A percentile compares a stretch with the other conserved stretches of the same genome.
Conservation (phyloP, 2,888 invertebrate genomes). For the Loripinus fragilis region DNA sequence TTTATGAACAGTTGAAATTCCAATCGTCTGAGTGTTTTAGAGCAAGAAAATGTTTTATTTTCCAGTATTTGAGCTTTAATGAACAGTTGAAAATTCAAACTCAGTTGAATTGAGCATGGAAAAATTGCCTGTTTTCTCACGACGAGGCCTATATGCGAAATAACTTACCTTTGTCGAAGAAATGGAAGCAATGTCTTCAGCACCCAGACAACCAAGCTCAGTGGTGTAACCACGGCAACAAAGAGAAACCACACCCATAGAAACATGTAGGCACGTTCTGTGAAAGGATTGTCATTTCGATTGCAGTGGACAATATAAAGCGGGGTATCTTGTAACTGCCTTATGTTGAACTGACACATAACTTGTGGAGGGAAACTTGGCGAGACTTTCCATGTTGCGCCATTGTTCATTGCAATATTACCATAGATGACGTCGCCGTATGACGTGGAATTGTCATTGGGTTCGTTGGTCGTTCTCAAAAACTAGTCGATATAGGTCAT, state of each 20-base stretch:
- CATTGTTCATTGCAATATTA: slow-evolving; percentile 34
- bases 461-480: slow-evolving; percentile 21
- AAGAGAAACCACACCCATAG: slow-evolving; percentile 44
- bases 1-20: too few relatives aligned
- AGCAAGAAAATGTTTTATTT: too few relatives aligned
- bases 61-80: too few relatives aligned
- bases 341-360: slow-evolving; percentile 16
- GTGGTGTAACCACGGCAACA: slow-evolving; percentile 36
- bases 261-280: too few relatives aligned
- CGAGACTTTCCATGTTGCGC: slow-evolving; percentile 25
- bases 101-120: too few relatives aligned
- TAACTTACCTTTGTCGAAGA: slow-evolving; percentile 37
- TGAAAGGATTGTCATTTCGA: slow-evolving; percentile 24
- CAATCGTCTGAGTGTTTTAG: too few relatives aligned
- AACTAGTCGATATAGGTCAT: slow-evolving; percentile 23
- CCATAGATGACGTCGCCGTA: slow-evolving; percentile 35
- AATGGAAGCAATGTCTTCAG: slow-evolving; percentile 19
- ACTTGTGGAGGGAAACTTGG: slow-evolving; percentile 27
- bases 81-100: too few relatives aligned
- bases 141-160: too few relatives aligned
- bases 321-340: slow-evolving; percentile 5
- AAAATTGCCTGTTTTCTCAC: too few relatives aligned
- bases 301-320: slow-evolving; percentile 23
- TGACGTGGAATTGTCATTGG: slow-evolving; percentile 26
- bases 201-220: slow-evolving; percentile 28